A percentile compares a stretch with the other conserved stretches of the same genome.
These are phyloP conservation scores for Ctenicera cuprea DNA, from an alignment of 2,888 invertebrate genomes.

Conservation along the genomic window DNA sequence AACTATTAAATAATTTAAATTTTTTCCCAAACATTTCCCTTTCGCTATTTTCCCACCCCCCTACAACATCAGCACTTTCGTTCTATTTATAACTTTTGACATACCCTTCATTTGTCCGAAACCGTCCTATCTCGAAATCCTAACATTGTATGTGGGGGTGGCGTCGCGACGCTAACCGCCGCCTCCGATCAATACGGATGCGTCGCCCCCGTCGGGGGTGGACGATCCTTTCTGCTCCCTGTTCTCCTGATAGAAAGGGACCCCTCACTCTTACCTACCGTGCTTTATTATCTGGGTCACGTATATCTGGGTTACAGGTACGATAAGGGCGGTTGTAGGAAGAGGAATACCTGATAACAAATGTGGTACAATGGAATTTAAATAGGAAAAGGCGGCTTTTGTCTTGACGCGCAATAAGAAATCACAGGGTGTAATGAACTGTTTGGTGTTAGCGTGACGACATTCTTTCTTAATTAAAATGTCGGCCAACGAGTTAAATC, in stretches of 20 bases:
- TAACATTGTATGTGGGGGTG: constrained; percentile 8
- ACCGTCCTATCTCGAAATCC: neutral
- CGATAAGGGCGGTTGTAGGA: constrained; percentile 29
- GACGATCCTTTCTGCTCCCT: constrained; percentile 37
- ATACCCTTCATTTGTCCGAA: neutral
- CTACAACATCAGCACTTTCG: too few species aligned
- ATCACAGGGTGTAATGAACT: constrained; percentile 13
- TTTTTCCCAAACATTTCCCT: too few species aligned
- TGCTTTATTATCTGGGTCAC: constrained; percentile 67
- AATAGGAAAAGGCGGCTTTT: neutral
- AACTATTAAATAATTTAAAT: too few species aligned
- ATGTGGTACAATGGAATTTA: constrained; percentile 7
- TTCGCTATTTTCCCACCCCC: too few species aligned
- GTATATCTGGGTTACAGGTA: constrained; percentile 47
- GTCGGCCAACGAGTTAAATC: neutral
- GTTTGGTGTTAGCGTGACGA: neutral
- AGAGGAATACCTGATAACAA: constrained; percentile 17
- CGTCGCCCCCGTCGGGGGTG: constrained; percentile 37
- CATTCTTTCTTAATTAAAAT: constrained; percentile 14
- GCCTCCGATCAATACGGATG: constrained; percentile 49
- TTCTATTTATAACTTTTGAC: neutral
- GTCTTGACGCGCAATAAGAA: neutral
- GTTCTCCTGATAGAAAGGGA: constrained; percentile 51
- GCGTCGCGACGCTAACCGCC: constrained; percentile 7
- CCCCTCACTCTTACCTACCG: constrained; percentile 70